Conservation (phyloP, 2,113 vertebrate genomes). For the Mola mola region DNA sequence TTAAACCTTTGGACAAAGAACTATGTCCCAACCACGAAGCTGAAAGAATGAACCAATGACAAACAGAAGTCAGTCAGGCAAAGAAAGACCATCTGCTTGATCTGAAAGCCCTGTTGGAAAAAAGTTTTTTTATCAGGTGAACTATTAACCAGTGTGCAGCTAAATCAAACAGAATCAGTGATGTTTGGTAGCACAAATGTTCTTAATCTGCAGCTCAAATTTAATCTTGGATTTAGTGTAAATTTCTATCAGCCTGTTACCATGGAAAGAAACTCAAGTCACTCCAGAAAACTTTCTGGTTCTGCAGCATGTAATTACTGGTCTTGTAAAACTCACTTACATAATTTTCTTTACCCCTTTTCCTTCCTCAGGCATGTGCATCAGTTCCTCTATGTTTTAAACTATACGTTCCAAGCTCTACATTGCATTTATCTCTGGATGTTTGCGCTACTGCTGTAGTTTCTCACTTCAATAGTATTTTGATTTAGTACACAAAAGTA, state of each 20-base stretch:
- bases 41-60: conserved; percentile 2
- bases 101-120: background rate
- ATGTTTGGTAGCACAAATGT: background rate
- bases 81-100: conserved; percentile 38
- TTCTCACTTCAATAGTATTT: too few relatives aligned
- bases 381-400: conserved; percentile 47
- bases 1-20: conserved; percentile 38
- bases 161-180: conserved; percentile 1
- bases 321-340: conserved; percentile 30
- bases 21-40: conserved; percentile 13
- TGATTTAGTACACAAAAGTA: too few relatives aligned
- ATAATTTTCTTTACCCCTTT: conserved; percentile 13
- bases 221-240: background rate
- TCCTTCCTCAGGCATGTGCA: conserved; percentile 35
- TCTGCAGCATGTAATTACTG: conserved; percentile 43
- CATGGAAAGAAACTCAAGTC: too few relatives aligned
- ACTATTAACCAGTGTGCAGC: background rate
- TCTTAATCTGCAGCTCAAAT: background rate
- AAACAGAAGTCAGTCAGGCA: conserved; percentile 35
- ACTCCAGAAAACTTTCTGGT: too few relatives aligned
- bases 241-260: too few relatives aligned
- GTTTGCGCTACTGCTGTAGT: too few relatives aligned
- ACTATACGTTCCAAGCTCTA: conserved; percentile 45
- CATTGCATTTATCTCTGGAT: conserved; percentile 25
- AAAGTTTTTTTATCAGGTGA: conserved; percentile 6